A percentile compares a stretch with the other conserved stretches of the same genome.
phyloP scores from a whole-genome alignment of 2,113 vertebrate genomes.

The Malaclemys terrapin region DNA sequence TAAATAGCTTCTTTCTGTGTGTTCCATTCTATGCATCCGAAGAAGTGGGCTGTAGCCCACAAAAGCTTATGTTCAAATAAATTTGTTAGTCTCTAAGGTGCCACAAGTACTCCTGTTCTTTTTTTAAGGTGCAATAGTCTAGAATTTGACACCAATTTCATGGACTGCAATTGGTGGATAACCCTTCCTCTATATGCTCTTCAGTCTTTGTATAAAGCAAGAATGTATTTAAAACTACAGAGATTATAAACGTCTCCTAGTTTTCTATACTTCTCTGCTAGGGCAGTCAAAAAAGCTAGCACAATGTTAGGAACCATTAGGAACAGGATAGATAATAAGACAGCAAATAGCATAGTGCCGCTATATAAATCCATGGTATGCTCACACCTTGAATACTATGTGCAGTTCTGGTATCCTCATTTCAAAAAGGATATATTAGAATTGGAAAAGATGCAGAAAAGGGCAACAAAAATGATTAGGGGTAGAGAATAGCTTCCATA shows the following conservation, averaged over 20 bases:
- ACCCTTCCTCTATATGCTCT: too few species aligned
- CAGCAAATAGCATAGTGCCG: background rate
- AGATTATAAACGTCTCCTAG: conserved; percentile 16
- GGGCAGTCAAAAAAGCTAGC: too few species aligned
- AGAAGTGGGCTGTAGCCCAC: too few species aligned
- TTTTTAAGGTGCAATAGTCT: background rate
- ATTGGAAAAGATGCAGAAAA: background rate
- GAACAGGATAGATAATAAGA: background rate
- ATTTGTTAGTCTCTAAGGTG: too few species aligned
- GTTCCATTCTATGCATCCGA: too few species aligned
- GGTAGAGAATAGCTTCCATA: background rate
- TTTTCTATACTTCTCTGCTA: background rate
- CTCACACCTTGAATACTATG: background rate
- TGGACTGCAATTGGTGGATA: background rate
- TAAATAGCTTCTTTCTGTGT: too few species aligned
- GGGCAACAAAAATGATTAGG: background rate
- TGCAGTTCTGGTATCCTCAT: background rate
- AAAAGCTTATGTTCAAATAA: too few species aligned
- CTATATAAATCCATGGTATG: background rate
- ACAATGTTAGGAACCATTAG: background rate
- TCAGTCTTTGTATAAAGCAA: background rate
- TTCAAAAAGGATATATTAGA: background rate
- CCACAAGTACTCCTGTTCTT: too few species aligned
- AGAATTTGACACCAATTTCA: background rate
- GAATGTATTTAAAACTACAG: background rate